Percentiles rank a stretch among this genome's conserved stretches.
Conservation (phyloP, 2,888 invertebrate genomes). For the Lithophane ornitopus region DNA sequence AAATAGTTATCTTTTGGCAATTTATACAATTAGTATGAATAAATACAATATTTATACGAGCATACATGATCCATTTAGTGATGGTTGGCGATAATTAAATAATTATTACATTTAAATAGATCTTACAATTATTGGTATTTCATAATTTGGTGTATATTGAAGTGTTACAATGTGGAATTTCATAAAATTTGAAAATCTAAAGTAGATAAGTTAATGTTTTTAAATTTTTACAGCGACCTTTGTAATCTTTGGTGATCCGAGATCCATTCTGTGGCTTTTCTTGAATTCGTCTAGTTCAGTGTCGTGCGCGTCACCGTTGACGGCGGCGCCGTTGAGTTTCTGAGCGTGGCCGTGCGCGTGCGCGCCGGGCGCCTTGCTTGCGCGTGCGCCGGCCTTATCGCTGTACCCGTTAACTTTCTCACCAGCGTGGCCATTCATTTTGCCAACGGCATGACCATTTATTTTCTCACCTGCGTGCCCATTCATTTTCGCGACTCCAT, state of each 20-base stretch:
- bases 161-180: constrained; percentile 84
- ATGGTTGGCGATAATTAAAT: constrained; percentile 65
- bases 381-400: constrained; percentile 68
- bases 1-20: constrained; percentile 89
- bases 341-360: constrained; percentile 47
- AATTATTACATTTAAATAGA: constrained; percentile 69
- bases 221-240: constrained; percentile 87
- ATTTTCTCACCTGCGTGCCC: constrained; percentile 67
- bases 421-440: constrained; percentile 69
- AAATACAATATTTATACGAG: constrained; percentile 70
- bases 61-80: constrained; percentile 64
- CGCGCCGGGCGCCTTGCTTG: constrained; percentile 68
- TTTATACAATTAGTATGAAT: constrained; percentile 79
- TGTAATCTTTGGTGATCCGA: constrained; percentile 88
- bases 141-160: constrained; percentile 79
- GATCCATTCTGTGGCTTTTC: constrained; percentile 79
- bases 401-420: constrained; percentile 72
- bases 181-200: constrained; percentile 80
- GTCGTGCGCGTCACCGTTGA: constrained; percentile 67
- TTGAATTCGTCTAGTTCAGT: constrained; percentile 73
- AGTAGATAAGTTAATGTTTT: constrained; percentile 72
- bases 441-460: constrained; percentile 64
- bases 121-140: constrained; percentile 68
- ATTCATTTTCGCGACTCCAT: constrained; percentile 68
- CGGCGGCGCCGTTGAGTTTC: constrained; percentile 64